Base-by-base conservation (phyloP, 2,888 invertebrate genomes). In the Aspidapion aeneum region DNA sequence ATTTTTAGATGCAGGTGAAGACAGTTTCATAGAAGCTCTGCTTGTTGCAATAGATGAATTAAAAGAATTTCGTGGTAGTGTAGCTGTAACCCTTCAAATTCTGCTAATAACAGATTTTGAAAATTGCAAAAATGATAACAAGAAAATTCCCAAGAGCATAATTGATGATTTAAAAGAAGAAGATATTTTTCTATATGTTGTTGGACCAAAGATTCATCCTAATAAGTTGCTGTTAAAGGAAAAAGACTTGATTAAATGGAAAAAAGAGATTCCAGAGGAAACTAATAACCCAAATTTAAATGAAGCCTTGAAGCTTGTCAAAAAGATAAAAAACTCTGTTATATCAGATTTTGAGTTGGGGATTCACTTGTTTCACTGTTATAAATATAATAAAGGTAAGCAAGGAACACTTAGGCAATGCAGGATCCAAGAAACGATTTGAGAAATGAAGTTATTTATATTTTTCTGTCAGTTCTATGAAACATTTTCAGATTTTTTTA, bases 51-150 rank as follows among this genome's bases (percentile, higher is more conserved):
- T 69, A 18, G 48, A 64, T 21, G 62, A 66, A 52, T 63, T 71
- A 48, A 62, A 68, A 51, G 62, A 64, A 55, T 66, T 62, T 17
- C 60, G 50, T 63, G 59, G 58, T 3, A 60, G 60, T 21, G 57
- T 58, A 22, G 68, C 66, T 51, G 20, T 68, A n/a, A 69, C 71
- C 7, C 61, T 68, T 21, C 67, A 71, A 59, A 49, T 72, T 5
- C 58, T 72, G 17, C 68, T 68, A 54, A 66, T 71, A 54, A 69
- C 69, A 7, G 67, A 66, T 55, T 64, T 71, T 56, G 67, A 69
- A 58, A 58, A 18, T 21, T 55, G 58, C 17, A 59, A 57, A 22
- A 20, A 35, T 62, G 50, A 63, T 16, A 61, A 65, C 60, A 20
- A 58, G 49, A 57, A 52, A 18, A 64, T 64, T 51, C 49, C 66